These are phyloP conservation scores for Hypena proboscidalis DNA, from an alignment of 2,888 invertebrate genomes.

Conservation along the genomic window DNA sequence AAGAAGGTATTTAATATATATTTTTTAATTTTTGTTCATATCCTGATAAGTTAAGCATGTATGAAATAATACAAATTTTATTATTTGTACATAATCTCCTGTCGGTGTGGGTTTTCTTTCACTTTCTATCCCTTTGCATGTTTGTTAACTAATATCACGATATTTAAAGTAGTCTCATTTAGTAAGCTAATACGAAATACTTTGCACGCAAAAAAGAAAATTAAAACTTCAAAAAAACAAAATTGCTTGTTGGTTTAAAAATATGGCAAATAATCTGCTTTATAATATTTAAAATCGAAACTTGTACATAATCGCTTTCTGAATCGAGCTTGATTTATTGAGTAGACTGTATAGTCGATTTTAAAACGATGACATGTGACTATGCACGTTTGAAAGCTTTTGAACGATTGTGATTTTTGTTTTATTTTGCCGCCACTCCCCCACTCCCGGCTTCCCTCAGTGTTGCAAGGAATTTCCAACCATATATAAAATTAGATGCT, in stretches of 20 bases:
- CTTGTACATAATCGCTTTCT: constrained; percentile 4
- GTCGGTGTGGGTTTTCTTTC: constrained; percentile 62
- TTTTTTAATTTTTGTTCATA: constrained; percentile 10
- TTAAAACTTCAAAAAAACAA: not conserved
- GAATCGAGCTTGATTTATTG: constrained; percentile 22
- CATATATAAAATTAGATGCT: too few relatives aligned
- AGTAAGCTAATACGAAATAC: constrained; percentile 12
- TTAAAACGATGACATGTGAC: constrained; percentile 31
- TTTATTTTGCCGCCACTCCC: constrained; percentile 69
- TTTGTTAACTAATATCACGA: constrained; percentile 35
- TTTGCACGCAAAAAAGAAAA: constrained; percentile 15
- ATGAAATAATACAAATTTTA: constrained; percentile 62
- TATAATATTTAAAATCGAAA: constrained; percentile 2
- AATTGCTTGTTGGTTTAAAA: constrained; percentile 10
- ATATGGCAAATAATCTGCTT: constrained; percentile 29
- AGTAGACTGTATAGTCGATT: constrained; percentile 39
- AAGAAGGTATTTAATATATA: constrained; percentile 10
- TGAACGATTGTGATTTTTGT: constrained; percentile 84
- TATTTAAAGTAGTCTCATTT: constrained; percentile 17
- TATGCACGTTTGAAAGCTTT: constrained; percentile 85
- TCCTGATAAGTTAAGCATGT: constrained; percentile 68
- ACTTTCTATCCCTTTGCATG: constrained; percentile 41
- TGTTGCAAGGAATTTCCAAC: constrained; percentile 61
- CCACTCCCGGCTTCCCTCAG: constrained; percentile 55
- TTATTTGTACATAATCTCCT: constrained; percentile 40